These are phyloP conservation scores for Neofelis nebulosa DNA, from an alignment of 2,113 vertebrate genomes.

Conservation along the genomic window DNA sequence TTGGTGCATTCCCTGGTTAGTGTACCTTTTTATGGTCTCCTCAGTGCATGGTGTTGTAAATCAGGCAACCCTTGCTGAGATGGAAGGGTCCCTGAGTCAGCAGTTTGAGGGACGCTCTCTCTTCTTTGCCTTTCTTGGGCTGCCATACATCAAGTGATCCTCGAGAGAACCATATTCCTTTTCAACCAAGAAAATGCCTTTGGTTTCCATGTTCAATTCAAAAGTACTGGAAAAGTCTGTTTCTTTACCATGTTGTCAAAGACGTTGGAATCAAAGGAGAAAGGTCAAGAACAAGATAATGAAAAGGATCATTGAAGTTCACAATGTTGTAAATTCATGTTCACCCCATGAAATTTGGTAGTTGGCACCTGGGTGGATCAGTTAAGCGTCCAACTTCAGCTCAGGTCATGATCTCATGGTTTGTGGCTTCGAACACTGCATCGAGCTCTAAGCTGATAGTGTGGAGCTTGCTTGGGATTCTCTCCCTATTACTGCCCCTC, in stretches of 20 bases:
- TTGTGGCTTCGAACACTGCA: background rate
- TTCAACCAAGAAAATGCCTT: background rate
- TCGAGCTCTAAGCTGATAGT: background rate
- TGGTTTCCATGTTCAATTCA: background rate
- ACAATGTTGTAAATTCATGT: background rate
- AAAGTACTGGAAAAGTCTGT: background rate
- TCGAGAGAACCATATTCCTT: background rate
- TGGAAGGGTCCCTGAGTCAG: background rate
- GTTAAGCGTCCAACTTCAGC: fast-evolving
- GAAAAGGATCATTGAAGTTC: background rate
- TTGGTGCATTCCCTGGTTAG: background rate
- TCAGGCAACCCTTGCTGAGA: background rate
- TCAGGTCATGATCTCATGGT: background rate
- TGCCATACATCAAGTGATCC: background rate
- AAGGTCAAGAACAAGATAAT: background rate
- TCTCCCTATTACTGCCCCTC: too few relatives aligned
- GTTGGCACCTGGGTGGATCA: background rate
- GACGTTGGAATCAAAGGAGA: background rate
- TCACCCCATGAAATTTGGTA: background rate
- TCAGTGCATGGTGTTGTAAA: background rate
- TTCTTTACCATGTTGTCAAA: background rate
- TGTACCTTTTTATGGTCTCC: background rate
- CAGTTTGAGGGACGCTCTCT: background rate
- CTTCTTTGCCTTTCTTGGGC: background rate
- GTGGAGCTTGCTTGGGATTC: too few relatives aligned